Evolutionary conservation across 2,888 invertebrate genomes (phyloP), one percentile per base, ranked within the genome.

Genomic region (Platyscelio sp.): DNA sequence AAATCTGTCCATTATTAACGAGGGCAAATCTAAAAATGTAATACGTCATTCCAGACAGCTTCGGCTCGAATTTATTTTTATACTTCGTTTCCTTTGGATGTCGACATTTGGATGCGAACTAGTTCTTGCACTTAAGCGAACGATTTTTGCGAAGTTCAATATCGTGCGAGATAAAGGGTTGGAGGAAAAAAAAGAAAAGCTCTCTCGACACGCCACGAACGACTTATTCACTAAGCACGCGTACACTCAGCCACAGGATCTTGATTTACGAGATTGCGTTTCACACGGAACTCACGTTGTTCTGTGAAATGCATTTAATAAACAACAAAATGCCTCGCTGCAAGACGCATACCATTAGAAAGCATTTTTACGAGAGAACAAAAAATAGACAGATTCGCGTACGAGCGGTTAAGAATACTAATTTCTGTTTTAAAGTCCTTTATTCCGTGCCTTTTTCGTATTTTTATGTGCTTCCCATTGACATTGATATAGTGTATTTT

Each of bases 261-360:
- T 82, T 86, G 83, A 83, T 80, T 83, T 86, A 83, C 68, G 81
- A 83, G 80, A 82, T 83, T 68, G 65, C 67, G 61, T 68, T 79
- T 72, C 29, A 29, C 75, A 72, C 72, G 78, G n/a, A 84, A 75
- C 68, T 65, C 54, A 24, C 51, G 65, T 54, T 15, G 72, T 46
- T 72, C 49, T 80, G 58, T 72, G 85, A 87, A 87, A 85, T 87
- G 78, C 75, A 75, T 87, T 85, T 85, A 87, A 87, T 85, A 87
- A 81, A 85, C 83, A 77, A 72, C 65, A 74, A 71, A 83, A 75
- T 80, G 74, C 61, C 63, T 33, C 63, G 54, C 61, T 49, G 76
- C 38, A 29, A 54, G 51, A 75, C 70, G 46, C 61, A 60, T 80
- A 27, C 54, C 70, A 77, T 77, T 61, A 80, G 61, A 70, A 74